Evolutionary conservation across 2,113 vertebrate genomes (phyloP).

Genomic region (Grantiella picta): DNA sequence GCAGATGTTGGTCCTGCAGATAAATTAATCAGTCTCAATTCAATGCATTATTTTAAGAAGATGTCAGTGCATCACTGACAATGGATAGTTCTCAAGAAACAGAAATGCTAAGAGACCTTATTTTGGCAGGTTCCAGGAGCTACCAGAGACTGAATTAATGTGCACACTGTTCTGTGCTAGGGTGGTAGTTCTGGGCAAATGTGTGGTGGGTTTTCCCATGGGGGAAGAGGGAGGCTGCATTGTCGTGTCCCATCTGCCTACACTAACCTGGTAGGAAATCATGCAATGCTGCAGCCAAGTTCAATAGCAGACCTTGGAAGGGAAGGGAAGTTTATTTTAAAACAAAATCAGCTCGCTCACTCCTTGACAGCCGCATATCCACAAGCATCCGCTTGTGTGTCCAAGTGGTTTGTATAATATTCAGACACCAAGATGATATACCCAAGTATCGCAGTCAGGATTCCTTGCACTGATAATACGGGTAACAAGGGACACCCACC

Average conservation of each 20-base stretch:
- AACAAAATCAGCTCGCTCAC: background rate
- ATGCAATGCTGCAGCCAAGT: background rate
- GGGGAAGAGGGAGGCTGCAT: background rate
- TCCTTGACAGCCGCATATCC: background rate
- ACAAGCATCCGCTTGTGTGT: background rate
- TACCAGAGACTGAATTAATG: background rate
- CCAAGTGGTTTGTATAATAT: background rate
- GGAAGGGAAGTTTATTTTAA: background rate
- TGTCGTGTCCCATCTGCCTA: background rate
- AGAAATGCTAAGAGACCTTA: background rate
- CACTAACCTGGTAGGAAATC: background rate
- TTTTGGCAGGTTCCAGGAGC: background rate
- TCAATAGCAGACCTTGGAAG: background rate
- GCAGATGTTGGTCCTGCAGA: background rate
- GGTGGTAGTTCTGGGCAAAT: background rate
- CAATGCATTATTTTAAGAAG: background rate
- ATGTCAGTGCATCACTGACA: background rate
- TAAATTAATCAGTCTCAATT: background rate
- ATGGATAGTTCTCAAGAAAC: background rate
- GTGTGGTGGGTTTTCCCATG: background rate
- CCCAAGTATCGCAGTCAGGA: background rate
- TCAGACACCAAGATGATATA: background rate
- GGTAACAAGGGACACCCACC: background rate
- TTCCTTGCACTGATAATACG: accelerated
- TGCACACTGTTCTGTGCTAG: background rate